Base-by-base conservation (phyloP, 2,888 invertebrate species). In the Congeria kusceri region DNA sequence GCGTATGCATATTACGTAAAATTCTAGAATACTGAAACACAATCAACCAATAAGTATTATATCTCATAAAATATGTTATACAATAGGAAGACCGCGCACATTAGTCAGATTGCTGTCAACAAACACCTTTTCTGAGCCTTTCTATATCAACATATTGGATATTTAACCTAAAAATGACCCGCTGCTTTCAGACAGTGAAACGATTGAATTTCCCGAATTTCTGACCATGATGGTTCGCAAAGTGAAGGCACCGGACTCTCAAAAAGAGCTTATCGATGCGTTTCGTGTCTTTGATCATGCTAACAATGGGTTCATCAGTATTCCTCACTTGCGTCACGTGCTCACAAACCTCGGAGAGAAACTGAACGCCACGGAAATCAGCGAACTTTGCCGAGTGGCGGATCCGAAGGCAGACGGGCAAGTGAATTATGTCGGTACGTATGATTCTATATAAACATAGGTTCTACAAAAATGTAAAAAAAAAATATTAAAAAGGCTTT, bases 221-320 rank as follows among this genome's bases (percentile, higher is more conserved):
- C 96, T 99, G 93, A 99, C 99, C 94, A 99, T 99, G 99, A 99
- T 99, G 99, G 99, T 99, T 93, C 96, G 99, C 94, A 99, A 99
- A 96, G 99, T 99, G 98, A 99, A 99, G 95, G 99, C 99, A 95
- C 99, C 99, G 88, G 99, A 99, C 95, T 93, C 98, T 94, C 98
- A 98, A 96, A 98, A 99, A 95, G 99, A 99, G 95, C 98, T 99
- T 94, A 96, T 98, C 94, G 98, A 99, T 95, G 99, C 99, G 90
- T 98, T 99, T 96, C 96, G 98, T 95, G 99, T 94, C 92, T 99
- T 99, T 95, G 99, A 99, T 95, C 98, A 99, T 71, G 99, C 99
- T 95, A 98, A 98, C 94, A 99, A 99, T 94, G 99, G 99, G 92
- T 99, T 98, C 95, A 99, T 99, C 95, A 98, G 98, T 88, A 98